Conservation (phyloP, 2,113 vertebrate species). For the Sclerurus mexicanus region DNA sequence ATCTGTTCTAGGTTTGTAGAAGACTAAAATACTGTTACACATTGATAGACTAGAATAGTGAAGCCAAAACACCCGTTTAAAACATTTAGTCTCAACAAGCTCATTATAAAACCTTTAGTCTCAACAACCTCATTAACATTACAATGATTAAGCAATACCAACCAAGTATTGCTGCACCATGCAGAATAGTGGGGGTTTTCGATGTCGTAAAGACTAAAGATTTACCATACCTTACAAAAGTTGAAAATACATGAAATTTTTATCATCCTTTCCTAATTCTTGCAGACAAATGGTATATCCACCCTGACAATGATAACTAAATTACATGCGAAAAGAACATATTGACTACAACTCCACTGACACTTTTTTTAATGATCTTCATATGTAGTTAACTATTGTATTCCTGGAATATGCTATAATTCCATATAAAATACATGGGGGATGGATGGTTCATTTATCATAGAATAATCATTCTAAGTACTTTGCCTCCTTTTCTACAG, state of each 20-base stretch:
- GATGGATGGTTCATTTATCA: background rate
- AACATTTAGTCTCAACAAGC: background rate
- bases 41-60: background rate
- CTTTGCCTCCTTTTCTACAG: background rate
- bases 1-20: background rate
- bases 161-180: conserved; percentile 21
- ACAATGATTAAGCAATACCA: conserved; percentile 44
- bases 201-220: conserved; percentile 44
- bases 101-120: conserved; percentile 10
- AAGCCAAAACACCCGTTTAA: conserved; percentile 11
- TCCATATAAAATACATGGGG: background rate
- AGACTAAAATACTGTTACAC: background rate
- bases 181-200: conserved; percentile 40
- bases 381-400: background rate
- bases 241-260: background rate
- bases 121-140: conserved; percentile 47
- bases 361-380: background rate
- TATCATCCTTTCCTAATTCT: background rate
- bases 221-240: background rate
- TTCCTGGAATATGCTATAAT: background rate
- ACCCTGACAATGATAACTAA: background rate
- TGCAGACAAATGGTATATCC: background rate
- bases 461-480: background rate
- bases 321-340: background rate
- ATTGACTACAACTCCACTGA: background rate